These are phyloP conservation scores for Drosophila mimetica DNA, from an alignment of 2,888 invertebrate species.

Conservation along the genomic window DNA sequence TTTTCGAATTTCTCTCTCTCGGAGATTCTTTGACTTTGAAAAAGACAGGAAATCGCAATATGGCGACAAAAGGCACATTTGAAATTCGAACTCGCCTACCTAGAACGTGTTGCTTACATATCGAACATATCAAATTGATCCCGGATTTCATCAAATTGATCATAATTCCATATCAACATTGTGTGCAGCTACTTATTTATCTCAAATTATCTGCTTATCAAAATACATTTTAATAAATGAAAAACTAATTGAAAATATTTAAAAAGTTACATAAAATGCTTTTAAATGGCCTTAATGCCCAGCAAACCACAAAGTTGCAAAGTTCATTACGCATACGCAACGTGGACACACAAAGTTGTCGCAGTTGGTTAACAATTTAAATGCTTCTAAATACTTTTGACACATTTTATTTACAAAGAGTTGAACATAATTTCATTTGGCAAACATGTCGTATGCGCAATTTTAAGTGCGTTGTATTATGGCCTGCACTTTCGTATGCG, in stretches of 20 bases:
- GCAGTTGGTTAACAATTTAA: not conserved
- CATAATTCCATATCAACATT: too few relatives aligned
- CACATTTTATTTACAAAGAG: slow-evolving; percentile 1
- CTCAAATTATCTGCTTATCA: not conserved
- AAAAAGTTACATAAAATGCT: not conserved
- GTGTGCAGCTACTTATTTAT: not conserved
- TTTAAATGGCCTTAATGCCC: not conserved
- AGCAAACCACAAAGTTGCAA: slow-evolving; percentile 1
- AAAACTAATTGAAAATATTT: too few relatives aligned
- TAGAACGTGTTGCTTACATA: too few relatives aligned
- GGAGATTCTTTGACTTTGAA: too few relatives aligned
- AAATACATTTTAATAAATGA: too few relatives aligned
- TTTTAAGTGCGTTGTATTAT: not conserved
- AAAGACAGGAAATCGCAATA: too few relatives aligned
- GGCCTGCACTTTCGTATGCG: too few relatives aligned
- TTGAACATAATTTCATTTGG: not conserved
- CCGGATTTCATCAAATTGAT: too few relatives aligned
- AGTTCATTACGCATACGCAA: slow-evolving; percentile 14
- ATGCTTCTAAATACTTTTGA: not conserved
- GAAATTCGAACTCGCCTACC: too few relatives aligned
- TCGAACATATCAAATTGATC: too few relatives aligned
- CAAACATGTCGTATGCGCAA: not conserved
- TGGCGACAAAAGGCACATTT: too few relatives aligned
- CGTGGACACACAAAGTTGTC: not conserved
- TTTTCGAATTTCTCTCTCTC: too few relatives aligned